These are phyloP conservation scores for Aproaerema taeniolella DNA, from an alignment of 2,888 invertebrate species.

Conservation along the genomic window DNA sequence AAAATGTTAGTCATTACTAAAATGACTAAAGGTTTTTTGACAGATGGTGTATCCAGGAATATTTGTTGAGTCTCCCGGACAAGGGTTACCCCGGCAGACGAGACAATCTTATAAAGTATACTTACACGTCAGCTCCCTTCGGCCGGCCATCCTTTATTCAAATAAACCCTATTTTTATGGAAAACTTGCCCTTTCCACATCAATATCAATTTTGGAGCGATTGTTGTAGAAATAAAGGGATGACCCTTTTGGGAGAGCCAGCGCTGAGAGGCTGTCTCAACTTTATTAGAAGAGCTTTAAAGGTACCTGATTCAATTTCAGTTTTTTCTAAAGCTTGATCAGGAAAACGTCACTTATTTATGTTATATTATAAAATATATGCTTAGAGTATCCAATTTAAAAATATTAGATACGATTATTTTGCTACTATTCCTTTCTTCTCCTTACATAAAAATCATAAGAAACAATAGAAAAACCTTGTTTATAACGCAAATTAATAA, in stretches of 20 bases:
- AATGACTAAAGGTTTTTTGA: slow-evolving; percentile 19
- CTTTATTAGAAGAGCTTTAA: slow-evolving; percentile 59
- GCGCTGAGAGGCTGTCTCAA: slow-evolving; percentile 58
- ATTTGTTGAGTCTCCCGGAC: slow-evolving; percentile 31
- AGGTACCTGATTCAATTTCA: not conserved
- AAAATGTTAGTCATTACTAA: slow-evolving; percentile 11
- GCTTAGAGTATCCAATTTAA: too few relatives aligned
- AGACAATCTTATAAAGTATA: slow-evolving; percentile 66
- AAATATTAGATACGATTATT: too few relatives aligned
- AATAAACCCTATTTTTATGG: slow-evolving; percentile 78
- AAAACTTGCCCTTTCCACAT: slow-evolving; percentile 75
- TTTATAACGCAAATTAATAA: slow-evolving; percentile 17
- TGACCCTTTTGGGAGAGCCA: slow-evolving; percentile 69
- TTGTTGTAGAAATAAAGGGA: slow-evolving; percentile 77
- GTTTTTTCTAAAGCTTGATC: not conserved
- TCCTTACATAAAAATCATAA: too few relatives aligned
- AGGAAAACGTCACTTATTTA: too few relatives aligned
- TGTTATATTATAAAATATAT: too few relatives aligned
- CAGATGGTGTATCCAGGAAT: slow-evolving; percentile 28
- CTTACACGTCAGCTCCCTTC: slow-evolving; percentile 58
- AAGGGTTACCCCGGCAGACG: slow-evolving; percentile 29
- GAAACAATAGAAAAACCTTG: slow-evolving; percentile 13
- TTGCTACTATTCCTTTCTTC: too few relatives aligned
- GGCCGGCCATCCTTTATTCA: slow-evolving; percentile 74
- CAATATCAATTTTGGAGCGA: slow-evolving; percentile 77